A percentile compares a stretch with the other conserved stretches of the same genome.
Conservation (phyloP, 2,888 invertebrate genomes). For the Gymnocheta viridis region DNA sequence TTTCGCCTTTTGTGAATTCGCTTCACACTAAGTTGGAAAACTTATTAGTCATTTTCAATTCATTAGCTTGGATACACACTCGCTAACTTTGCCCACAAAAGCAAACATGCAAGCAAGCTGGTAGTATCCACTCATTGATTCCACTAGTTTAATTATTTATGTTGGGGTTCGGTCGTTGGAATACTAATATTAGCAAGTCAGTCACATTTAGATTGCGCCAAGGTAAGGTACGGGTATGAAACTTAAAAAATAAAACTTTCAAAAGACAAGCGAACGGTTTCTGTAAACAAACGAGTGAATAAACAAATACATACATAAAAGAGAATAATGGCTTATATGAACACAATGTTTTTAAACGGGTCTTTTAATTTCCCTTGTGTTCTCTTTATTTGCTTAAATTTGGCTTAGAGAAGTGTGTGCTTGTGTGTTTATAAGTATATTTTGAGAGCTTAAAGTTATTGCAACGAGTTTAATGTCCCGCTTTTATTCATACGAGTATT, state of each 20-base stretch:
- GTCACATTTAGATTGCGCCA: slow-evolving; percentile 68
- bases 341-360: slow-evolving; percentile 13
- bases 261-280: slow-evolving; percentile 17
- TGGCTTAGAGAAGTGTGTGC: slow-evolving; percentile 44
- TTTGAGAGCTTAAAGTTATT: slow-evolving; percentile 33
- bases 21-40: slow-evolving; percentile 45
- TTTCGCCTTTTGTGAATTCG: slow-evolving; percentile 43
- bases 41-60: slow-evolving; percentile 33
- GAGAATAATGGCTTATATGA: slow-evolving; percentile 43
- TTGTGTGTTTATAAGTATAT: slow-evolving; percentile 8
- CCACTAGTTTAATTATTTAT: slow-evolving; percentile 34
- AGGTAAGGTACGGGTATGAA: slow-evolving; percentile 65
- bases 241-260: not conserved
- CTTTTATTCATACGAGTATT: slow-evolving; percentile 54
- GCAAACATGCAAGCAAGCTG: slow-evolving; percentile 17
- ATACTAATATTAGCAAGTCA: slow-evolving; percentile 57
- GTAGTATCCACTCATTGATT: slow-evolving; percentile 29
- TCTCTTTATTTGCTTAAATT: slow-evolving; percentile 27
- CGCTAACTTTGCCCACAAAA: slow-evolving; percentile 15
- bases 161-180: slow-evolving; percentile 66
- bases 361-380: slow-evolving; percentile 15
- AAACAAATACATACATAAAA: slow-evolving; percentile 2
- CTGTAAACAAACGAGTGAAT: slow-evolving; percentile 25
- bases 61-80: slow-evolving; percentile 27
- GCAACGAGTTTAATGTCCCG: slow-evolving; percentile 40